A percentile compares a stretch with the other conserved stretches of the same genome.
Conservation (phyloP, 64 coral and sea anemone species). For the Astreopora myriophthalma region DNA sequence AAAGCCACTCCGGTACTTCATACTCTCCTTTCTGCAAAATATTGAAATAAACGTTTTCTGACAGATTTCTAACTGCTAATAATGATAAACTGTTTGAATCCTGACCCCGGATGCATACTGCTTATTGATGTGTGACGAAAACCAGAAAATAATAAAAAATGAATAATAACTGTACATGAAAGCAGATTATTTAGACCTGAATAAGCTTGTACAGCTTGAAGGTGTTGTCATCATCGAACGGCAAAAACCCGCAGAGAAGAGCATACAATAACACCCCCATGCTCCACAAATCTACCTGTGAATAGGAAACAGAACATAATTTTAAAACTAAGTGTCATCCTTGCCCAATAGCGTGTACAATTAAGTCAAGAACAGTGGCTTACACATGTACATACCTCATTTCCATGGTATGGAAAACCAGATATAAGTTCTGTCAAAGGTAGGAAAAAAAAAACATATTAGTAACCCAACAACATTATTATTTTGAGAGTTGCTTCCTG, state of each 20-base stretch:
- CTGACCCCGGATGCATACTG: too few species aligned
- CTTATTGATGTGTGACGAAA: too few species aligned
- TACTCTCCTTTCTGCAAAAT: slow-evolving; percentile 95
- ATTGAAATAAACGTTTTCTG: too few species aligned
- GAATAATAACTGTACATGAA: too few species aligned
- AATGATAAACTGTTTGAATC: too few species aligned
- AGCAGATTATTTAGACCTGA: slow-evolving; percentile 59
- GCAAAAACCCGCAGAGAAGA: slow-evolving; percentile 93
- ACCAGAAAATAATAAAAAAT: too few species aligned
- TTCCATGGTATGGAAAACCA: slow-evolving; percentile 96
- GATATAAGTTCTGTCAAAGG: slow-evolving; percentile 83
- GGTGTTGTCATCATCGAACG: slow-evolving; percentile 98
- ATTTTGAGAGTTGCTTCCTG: too few species aligned
- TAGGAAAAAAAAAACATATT: background rate
- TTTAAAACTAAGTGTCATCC: too few species aligned
- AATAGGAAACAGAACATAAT: background rate
- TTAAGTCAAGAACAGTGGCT: too few species aligned
- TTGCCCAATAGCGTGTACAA: too few species aligned
- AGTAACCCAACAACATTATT: too few species aligned
- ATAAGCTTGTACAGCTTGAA: slow-evolving; percentile 97
- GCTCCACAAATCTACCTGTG: slow-evolving; percentile 93
- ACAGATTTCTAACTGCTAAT: too few species aligned
- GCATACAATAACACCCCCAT: slow-evolving; percentile 97
- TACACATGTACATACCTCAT: slow-evolving; percentile 91
- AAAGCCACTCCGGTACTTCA: slow-evolving; percentile 89